Conservation (phyloP, 2,113 vertebrate species). For the Brachyistius frenatus region DNA sequence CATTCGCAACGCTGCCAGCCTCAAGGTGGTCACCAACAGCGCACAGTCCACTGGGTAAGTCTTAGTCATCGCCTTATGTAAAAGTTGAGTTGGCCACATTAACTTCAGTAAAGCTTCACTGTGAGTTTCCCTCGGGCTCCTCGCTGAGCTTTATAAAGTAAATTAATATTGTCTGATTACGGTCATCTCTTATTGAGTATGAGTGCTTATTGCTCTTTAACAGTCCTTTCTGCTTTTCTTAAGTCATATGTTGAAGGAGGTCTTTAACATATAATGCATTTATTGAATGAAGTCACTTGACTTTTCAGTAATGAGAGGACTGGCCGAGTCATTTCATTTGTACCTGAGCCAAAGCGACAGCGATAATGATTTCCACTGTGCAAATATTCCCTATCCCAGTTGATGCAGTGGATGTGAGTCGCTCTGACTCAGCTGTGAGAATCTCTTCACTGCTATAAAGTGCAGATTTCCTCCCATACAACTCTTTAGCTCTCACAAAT, state of each 20-base stretch:
- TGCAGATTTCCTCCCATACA: constrained; percentile 33
- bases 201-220: constrained; percentile 5
- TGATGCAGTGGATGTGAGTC: constrained; percentile 18
- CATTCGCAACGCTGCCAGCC: constrained; percentile 97
- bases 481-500: constrained; percentile 45
- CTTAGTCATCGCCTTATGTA: not conserved
- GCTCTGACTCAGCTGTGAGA: constrained; percentile 49
- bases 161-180: constrained; percentile 25
- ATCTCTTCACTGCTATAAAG: constrained; percentile 26
- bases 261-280: constrained; percentile 22
- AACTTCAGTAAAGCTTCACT: constrained; percentile 9
- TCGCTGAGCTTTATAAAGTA: constrained; percentile 13
- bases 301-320: constrained; percentile 2
- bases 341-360: constrained; percentile 24
- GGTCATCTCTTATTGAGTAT: constrained; percentile 7
- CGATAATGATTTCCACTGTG: constrained; percentile 29
- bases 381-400: constrained; percentile 54
- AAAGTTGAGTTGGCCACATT: constrained; percentile 5
- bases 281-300: constrained; percentile 34
- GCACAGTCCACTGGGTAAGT: constrained; percentile 95
- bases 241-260: constrained; percentile 1
- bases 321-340: constrained; percentile 23
- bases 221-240: constrained; percentile 17
- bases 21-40: constrained; percentile 95
- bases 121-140: not conserved